Conservation (phyloP, 2,113 vertebrate genomes). For the Sapajus apella region DNA sequence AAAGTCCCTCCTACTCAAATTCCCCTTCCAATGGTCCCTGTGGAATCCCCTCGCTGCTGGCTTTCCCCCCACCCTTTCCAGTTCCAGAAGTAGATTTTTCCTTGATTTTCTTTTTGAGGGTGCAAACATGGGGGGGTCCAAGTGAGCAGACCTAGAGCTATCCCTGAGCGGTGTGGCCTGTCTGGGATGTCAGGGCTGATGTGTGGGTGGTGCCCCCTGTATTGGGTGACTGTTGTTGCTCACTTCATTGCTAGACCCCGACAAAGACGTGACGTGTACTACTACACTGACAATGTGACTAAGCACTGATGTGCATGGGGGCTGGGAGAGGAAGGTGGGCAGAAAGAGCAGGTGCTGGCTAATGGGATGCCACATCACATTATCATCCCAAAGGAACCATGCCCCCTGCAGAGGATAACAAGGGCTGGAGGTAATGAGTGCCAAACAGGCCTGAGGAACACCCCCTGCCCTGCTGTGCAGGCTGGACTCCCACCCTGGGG, state of each 20-base stretch:
- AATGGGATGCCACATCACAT: conserved; percentile 94
- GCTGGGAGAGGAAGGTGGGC: conserved; percentile 84
- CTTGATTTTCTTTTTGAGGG: background rate
- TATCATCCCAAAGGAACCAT: conserved; percentile 88
- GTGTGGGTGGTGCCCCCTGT: background rate
- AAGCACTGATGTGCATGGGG: conserved; percentile 92
- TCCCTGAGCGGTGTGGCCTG: background rate
- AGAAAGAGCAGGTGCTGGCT: conserved; percentile 80
- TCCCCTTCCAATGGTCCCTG: background rate
- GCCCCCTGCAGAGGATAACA: conserved; percentile 88
- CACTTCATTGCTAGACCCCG: conserved; percentile 91
- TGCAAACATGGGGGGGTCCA: background rate
- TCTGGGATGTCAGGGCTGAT: background rate
- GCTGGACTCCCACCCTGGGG: background rate
- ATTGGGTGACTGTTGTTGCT: background rate
- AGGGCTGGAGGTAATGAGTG: conserved; percentile 86
- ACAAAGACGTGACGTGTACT: conserved; percentile 94
- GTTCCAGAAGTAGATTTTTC: background rate
- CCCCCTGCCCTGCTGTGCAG: conserved; percentile 77
- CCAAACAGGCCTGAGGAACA: conserved; percentile 89
- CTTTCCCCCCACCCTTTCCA: background rate
- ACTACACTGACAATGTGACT: conserved; percentile 94
- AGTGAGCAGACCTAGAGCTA: background rate
- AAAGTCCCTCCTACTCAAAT: background rate
- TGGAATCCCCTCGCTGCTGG: background rate